A percentile compares a stretch with the other conserved stretches of the same genome.
phyloP scores from a whole-genome alignment of 1,140 invertebrate species.

The Ceratosolen fusciceps region DNA sequence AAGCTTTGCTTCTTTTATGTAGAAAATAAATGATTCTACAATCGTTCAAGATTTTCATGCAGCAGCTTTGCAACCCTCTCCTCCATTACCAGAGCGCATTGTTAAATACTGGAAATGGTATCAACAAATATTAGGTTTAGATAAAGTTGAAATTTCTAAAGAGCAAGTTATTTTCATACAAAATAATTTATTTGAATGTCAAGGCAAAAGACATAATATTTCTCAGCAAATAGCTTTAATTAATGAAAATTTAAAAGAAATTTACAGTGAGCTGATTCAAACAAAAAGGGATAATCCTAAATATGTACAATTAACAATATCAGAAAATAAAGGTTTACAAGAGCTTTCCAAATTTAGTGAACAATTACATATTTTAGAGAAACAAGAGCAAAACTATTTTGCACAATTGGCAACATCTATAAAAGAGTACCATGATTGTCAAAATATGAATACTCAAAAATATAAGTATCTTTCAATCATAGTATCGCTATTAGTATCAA shows the following conservation, averaged over 20 bases:
- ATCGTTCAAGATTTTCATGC: constrained; percentile 61
- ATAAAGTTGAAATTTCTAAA: constrained; percentile 62
- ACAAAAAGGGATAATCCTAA: constrained; percentile 65
- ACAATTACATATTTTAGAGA: constrained; percentile 60
- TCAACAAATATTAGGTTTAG: constrained; percentile 64
- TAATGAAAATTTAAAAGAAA: constrained; percentile 63
- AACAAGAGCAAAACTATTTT: constrained; percentile 65
- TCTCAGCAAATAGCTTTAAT: constrained; percentile 53
- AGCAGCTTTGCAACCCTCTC: constrained; percentile 51
- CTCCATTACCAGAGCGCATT: constrained; percentile 59
- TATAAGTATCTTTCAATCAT: constrained; percentile 68
- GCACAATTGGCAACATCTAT: constrained; percentile 65
- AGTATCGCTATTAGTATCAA: constrained; percentile 60
- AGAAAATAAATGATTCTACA: constrained; percentile 60
- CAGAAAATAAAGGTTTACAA: constrained; percentile 65
- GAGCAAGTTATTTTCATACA: constrained; percentile 62
- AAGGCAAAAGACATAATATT: constrained; percentile 58
- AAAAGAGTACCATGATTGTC: constrained; percentile 69
- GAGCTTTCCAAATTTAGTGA: constrained; percentile 59
- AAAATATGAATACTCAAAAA: constrained; percentile 64
- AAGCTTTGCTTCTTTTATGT: constrained; percentile 21
- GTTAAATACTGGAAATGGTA: constrained; percentile 67
- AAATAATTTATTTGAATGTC: constrained; percentile 65
- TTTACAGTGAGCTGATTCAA: constrained; percentile 64
- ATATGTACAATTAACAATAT: constrained; percentile 66